These are phyloP conservation scores for Antechinus stuartii DNA, from an alignment of 2,113 vertebrate genomes.

Conservation along the genomic window DNA sequence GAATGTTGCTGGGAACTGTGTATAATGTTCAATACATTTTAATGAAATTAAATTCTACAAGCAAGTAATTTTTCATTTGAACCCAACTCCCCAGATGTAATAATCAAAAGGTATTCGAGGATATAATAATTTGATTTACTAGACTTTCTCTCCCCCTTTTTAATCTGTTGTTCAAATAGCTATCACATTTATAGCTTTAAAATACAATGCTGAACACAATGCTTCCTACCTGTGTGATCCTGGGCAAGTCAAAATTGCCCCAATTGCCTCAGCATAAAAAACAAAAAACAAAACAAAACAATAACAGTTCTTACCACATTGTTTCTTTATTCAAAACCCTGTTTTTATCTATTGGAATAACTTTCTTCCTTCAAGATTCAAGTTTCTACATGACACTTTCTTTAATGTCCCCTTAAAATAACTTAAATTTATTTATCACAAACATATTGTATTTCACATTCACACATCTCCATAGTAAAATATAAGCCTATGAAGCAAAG, in stretches of 20 bases:
- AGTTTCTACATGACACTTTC: neutral
- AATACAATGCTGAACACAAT: neutral
- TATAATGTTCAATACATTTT: slow-evolving; percentile 22
- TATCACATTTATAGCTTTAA: neutral
- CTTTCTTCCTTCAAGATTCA: neutral
- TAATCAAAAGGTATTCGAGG: slow-evolving; percentile 35
- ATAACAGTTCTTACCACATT: neutral
- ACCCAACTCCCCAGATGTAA: neutral
- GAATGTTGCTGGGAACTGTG: slow-evolving; percentile 28
- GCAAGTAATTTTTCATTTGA: slow-evolving; percentile 38
- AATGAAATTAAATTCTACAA: slow-evolving; percentile 16
- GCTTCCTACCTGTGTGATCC: no score
- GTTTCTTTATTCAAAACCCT: neutral
- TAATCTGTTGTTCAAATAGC: neutral
- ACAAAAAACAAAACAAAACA: no score
- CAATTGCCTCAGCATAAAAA: no score
- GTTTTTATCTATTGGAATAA: neutral
- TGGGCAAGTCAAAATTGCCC: no score
- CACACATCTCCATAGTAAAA: neutral
- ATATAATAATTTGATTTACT: neutral
- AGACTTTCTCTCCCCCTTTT: neutral
- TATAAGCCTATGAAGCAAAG: neutral
- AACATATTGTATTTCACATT: neutral
- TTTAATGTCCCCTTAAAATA: neutral
- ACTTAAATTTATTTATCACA: neutral